Conservation (phyloP, 2,113 vertebrate species). For the Gracilinanus agilis region DNA sequence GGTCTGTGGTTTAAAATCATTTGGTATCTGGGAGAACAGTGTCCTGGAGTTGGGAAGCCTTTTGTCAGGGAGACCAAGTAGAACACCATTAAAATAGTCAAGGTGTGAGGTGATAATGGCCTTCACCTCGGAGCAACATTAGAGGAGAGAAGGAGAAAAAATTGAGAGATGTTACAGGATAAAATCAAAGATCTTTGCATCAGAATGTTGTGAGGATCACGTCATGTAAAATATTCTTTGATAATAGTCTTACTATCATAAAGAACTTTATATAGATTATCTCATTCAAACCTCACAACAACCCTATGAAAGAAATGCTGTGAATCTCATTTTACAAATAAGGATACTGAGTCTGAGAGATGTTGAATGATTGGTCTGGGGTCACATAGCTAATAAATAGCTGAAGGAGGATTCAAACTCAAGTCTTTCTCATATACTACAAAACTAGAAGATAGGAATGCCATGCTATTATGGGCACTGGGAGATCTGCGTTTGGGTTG, state of each 20-base stretch:
- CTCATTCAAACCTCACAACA: too few relatives aligned
- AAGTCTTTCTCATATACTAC: background rate
- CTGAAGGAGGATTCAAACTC: too few relatives aligned
- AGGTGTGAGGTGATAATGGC: background rate
- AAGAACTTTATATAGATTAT: too few relatives aligned
- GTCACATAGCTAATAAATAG: too few relatives aligned
- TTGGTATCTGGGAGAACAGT: background rate
- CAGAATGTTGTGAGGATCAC: background rate
- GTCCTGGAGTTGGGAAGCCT: background rate
- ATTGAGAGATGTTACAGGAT: background rate
- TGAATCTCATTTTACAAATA: too few relatives aligned
- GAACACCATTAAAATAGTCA: fast-evolving
- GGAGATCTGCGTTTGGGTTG: too few relatives aligned
- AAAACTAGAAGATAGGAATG: background rate
- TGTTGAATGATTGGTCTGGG: too few relatives aligned
- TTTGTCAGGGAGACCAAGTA: background rate
- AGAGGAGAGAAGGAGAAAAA: background rate
- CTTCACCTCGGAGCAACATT: background rate
- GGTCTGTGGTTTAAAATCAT: background rate
- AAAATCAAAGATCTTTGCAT: background rate
- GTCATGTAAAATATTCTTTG: background rate
- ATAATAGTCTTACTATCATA: background rate
- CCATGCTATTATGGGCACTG: background rate
- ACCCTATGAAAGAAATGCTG: too few relatives aligned
- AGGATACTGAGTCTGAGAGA: too few relatives aligned